Conservation (phyloP, 2,888 invertebrate species). For the Pachliopta kotzebuea region DNA sequence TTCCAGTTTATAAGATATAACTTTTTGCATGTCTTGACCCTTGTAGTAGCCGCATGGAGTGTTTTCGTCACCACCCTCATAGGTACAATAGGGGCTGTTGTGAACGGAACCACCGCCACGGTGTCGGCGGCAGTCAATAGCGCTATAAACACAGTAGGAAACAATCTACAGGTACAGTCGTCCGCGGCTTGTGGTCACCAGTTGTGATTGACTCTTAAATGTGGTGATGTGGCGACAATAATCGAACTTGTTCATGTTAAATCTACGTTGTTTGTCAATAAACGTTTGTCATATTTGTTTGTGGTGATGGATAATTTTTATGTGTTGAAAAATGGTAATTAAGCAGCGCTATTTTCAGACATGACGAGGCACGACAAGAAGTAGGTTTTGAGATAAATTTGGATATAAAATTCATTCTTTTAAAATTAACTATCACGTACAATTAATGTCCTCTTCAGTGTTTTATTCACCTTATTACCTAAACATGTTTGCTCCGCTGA, state of each 20-base stretch:
- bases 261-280: background rate
- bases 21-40: slow-evolving; percentile 19
- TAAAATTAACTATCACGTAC: no score
- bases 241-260: background rate
- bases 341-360: no score
- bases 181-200: background rate
- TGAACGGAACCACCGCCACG: slow-evolving; percentile 54
- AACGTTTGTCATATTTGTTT: background rate
- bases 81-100: slow-evolving; percentile 61
- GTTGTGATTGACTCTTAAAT: slow-evolving; percentile 22
- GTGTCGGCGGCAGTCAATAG: slow-evolving; percentile 61
- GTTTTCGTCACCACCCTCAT: slow-evolving; percentile 60
- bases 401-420: no score
- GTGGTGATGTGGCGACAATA: slow-evolving; percentile 8
- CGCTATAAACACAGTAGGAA: slow-evolving; percentile 65
- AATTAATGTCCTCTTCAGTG: no score
- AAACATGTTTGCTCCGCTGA: slow-evolving; percentile 1
- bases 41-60: slow-evolving; percentile 61
- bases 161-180: slow-evolving; percentile 62
- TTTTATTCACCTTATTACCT: no score
- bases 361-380: no score
- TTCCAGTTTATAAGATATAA: slow-evolving; percentile 16
- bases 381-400: no score
- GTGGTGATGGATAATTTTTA: background rate
- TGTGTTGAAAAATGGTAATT: no score